Percentiles rank a stretch among this genome's conserved stretches.
Evolutionary conservation across 2,888 invertebrate genomes (phyloP).

Genomic region (Microplitis manilae): DNA sequence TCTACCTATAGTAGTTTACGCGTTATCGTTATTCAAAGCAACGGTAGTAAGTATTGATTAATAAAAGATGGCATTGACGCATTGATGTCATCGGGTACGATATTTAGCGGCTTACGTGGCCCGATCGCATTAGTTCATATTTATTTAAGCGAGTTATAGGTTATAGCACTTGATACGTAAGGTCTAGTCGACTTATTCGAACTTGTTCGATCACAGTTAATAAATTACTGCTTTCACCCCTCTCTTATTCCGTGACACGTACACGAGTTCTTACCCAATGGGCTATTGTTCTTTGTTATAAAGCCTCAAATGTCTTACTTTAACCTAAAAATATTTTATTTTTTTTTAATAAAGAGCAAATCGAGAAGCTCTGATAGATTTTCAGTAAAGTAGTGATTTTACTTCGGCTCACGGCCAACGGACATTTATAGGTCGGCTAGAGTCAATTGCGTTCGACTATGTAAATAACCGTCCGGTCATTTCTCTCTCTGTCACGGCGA

Average conservation of each 20-base stretch:
- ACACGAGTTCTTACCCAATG: slow-evolving; percentile 40
- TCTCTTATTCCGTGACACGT: slow-evolving; percentile 29
- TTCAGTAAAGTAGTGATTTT: neutral
- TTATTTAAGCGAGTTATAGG: slow-evolving; percentile 65
- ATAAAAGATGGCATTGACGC: slow-evolving; percentile 49
- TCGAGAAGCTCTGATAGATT: slow-evolving; percentile 2
- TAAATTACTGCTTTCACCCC: neutral
- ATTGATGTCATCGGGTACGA: slow-evolving; percentile 54
- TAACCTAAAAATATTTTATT: neutral
- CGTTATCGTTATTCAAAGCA: neutral
- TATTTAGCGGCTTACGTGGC: slow-evolving; percentile 62
- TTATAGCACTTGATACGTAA: slow-evolving; percentile 45
- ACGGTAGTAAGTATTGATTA: slow-evolving; percentile 44
- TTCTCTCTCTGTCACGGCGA: slow-evolving; percentile 40
- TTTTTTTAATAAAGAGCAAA: neutral
- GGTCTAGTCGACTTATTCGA: slow-evolving; percentile 38
- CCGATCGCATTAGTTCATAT: slow-evolving; percentile 62
- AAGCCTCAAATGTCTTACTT: slow-evolving; percentile 19
- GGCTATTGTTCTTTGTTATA: slow-evolving; percentile 24
- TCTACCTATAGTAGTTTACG: neutral
- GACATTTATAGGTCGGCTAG: slow-evolving; percentile 55
- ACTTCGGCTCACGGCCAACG: slow-evolving; percentile 49
- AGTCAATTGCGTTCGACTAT: slow-evolving; percentile 50
- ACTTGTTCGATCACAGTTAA: slow-evolving; percentile 41
- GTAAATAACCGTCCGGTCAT: slow-evolving; percentile 45